phyloP scores from a whole-genome alignment of 2,888 invertebrate species.

The Hirtodrosophila duncani region DNA sequence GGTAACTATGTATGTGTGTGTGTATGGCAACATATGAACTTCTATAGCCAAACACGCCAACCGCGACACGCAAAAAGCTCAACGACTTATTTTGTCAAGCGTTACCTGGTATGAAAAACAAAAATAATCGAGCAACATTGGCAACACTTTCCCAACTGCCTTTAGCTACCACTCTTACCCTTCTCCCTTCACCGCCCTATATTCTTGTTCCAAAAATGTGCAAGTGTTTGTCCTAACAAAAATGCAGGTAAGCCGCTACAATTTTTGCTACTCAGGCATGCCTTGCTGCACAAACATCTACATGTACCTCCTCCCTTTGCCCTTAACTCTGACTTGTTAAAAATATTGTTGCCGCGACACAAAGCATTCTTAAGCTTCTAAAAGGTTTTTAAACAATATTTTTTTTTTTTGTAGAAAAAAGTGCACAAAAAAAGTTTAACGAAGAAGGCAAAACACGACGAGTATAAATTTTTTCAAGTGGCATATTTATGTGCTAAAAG shows the following conservation, averaged over 20 bases:
- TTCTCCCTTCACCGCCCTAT: constrained; percentile 2
- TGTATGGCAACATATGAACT: constrained; percentile 27
- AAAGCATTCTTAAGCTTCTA: constrained; percentile 52
- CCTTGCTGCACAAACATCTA: too few relatives aligned
- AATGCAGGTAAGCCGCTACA: too few relatives aligned
- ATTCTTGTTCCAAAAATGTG: constrained; percentile 67
- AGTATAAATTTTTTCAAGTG: too few relatives aligned
- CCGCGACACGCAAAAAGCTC: constrained; percentile 50
- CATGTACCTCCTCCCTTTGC: too few relatives aligned
- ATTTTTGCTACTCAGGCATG: too few relatives aligned
- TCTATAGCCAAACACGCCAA: constrained; percentile 38
- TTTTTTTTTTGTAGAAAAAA: too few relatives aligned
- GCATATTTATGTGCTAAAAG: constrained; percentile 19
- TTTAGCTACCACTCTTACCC: constrained; percentile 9
- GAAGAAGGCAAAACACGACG: too few relatives aligned
- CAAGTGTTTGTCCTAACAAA: constrained; percentile 53
- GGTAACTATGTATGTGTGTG: constrained; percentile 3
- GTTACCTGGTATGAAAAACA: not conserved
- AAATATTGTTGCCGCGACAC: constrained; percentile 52
- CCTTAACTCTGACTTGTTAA: constrained; percentile 19
- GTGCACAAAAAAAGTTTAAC: too few relatives aligned
- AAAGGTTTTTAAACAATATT: constrained; percentile 43
- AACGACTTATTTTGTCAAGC: constrained; percentile 40
- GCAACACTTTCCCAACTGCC: constrained; percentile 39
- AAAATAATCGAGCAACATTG: constrained; percentile 24